Evolutionary conservation across 2,797 vertebrate species (phyloP).

Genomic region (Sternarchorhynchus goeldii): DNA sequence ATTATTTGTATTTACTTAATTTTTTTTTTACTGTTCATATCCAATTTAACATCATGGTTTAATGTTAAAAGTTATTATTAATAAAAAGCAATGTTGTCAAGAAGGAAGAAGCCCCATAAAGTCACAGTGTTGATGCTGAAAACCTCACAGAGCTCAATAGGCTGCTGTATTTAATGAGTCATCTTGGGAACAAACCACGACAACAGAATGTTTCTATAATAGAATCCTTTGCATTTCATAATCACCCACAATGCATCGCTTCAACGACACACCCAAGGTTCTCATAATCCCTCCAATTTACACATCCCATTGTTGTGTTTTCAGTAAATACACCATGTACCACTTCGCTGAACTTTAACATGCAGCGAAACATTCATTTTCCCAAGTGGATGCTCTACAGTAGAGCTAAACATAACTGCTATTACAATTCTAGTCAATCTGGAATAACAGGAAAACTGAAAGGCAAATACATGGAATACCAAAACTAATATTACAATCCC

Average conservation of each 20-base stretch:
- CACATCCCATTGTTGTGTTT: constrained; percentile 1
- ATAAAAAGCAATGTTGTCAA: background rate
- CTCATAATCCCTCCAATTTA: background rate
- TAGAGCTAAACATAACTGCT: background rate
- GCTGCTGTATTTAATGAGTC: background rate
- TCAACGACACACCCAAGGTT: constrained; percentile 17
- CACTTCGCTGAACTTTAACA: background rate
- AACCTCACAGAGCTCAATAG: background rate
- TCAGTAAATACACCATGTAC: constrained; percentile 31
- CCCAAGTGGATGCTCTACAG: background rate
- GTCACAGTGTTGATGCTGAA: background rate
- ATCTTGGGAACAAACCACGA: background rate
- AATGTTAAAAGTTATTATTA: background rate
- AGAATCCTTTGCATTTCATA: constrained; percentile 4
- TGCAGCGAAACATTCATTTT: background rate
- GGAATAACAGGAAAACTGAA: no score
- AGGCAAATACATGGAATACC: no score
- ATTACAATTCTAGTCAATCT: background rate
- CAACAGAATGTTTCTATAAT: background rate
- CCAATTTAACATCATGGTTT: background rate
- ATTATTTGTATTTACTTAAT: no score
- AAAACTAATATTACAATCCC: background rate
- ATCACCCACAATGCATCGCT: background rate
- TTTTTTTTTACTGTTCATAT: background rate
- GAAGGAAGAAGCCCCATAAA: background rate